Percentiles rank a stretch among this genome's conserved stretches.
These are phyloP conservation scores for Sarcophaga carnaria DNA, from an alignment of 2,888 invertebrate species.

Conservation along the genomic window DNA sequence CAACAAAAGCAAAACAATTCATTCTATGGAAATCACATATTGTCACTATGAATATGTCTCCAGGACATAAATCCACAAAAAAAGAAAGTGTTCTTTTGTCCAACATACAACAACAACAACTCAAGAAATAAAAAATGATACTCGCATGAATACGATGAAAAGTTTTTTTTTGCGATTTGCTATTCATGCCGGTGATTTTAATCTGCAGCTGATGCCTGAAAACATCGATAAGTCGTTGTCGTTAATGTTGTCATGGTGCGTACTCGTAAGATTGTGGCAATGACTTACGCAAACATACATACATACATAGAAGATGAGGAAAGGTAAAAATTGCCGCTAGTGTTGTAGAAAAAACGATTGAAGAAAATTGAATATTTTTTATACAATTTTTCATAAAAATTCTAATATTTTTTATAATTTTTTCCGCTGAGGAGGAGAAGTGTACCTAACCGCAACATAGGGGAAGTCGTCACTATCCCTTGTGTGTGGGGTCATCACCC, in stretches of 20 bases:
- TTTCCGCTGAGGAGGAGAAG: no score
- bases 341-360: not conserved
- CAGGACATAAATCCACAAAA: not conserved
- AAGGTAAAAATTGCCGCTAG: not conserved
- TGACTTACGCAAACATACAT: not conserved
- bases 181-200: constrained; percentile 21
- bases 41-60: constrained; percentile 12
- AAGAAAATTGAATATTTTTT: no score
- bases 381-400: no score
- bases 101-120: not conserved
- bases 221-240: constrained; percentile 30
- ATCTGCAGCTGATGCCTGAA: constrained; percentile 42
- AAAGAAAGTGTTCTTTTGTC: not conserved
- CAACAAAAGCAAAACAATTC: not conserved
- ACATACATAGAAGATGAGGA: not conserved
- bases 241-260: constrained; percentile 19
- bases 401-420: no score
- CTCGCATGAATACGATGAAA: not conserved
- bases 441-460: no score
- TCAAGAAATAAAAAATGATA: not conserved
- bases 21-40: not conserved
- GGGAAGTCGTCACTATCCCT: no score
- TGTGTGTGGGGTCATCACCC: no score
- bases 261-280: not conserved
- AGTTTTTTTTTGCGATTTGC: not conserved